Evolutionary conservation across 2,888 invertebrate species (phyloP), one percentile per base, ranked within the genome.

Genomic region (Eristalinus sepulchralis): DNA sequence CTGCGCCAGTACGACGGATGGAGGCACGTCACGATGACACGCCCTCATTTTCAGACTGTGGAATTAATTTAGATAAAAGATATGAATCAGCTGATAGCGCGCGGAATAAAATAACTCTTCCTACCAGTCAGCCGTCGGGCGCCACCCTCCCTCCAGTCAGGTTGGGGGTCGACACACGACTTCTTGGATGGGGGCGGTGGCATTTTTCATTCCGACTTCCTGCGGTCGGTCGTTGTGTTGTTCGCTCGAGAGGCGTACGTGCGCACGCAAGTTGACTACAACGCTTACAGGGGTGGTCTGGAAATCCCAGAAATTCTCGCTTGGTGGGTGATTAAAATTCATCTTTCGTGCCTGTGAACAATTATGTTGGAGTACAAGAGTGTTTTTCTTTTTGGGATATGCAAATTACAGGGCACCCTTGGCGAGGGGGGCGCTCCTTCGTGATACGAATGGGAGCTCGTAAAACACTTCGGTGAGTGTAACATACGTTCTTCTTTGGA

Each of bases 51-150:
- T 72, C 59, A 82, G 85, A 85, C 81, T 77, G n/a, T 72, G 77
- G 85, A 85, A 85, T 82, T 77, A 85, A 85, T 85, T 85, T 82
- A 82, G 85, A 85, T 85, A 70, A 77, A 70, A 85, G 85, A 85
- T 85, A 85, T 70, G 85, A 73, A 85, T 81, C 77, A 68, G 73
- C 77, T 82, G 85, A 85, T 85, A 85, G 63, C 67, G 34, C 60
- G n/a, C 3, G 36, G 31, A 60, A 73, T 63, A 33, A 62, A 84
- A 84, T 84, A 81, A 59, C 67, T 72, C 81, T 77, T 64, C 31
- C 47, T 17, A n/a, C 47, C 47, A 17, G 39, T n/a, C 34, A 11
- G 6, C 34, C 36, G 13, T 13, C 39, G 2, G 39, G 13, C 39
- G 17, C 47, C 47, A n/a, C 4, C 47, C 8, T 8, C 47, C 47